A percentile compares a stretch with the other conserved stretches of the same genome.
phyloP scores from a whole-genome alignment of 64 coral and sea anemone genomes.

The Platygyra sinensis region DNA sequence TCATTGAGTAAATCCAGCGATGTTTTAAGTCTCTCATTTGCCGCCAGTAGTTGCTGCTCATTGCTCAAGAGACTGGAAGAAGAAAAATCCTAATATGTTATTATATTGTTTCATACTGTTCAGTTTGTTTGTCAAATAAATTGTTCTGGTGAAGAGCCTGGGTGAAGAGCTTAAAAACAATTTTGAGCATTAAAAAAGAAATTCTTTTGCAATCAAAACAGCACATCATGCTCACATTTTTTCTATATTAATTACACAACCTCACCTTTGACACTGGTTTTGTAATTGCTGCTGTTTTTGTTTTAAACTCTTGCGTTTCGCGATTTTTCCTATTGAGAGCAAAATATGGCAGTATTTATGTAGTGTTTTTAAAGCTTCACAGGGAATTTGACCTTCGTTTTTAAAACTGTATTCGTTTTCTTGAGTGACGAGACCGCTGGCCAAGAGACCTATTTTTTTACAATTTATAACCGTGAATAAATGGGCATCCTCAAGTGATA shows the following conservation, averaged over 20 bases:
- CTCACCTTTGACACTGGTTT: conserved; percentile 76
- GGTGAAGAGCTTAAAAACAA: too few species aligned
- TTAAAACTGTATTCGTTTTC: too few species aligned
- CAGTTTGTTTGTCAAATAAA: too few species aligned
- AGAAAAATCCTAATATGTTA: not conserved
- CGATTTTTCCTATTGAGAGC: conserved; percentile 54
- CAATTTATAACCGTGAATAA: too few species aligned
- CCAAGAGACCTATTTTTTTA: too few species aligned
- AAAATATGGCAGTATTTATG: not conserved
- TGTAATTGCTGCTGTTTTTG: conserved; percentile 69
- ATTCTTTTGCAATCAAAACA: not conserved
- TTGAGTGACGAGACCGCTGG: too few species aligned
- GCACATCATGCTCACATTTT: not conserved
- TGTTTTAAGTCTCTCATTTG: conserved; percentile 86
- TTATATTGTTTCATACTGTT: not conserved
- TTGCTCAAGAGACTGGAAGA: conserved; percentile 73
- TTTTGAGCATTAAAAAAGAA: too few species aligned
- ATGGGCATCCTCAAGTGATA: too few species aligned
- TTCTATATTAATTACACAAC: not conserved
- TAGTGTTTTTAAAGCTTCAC: not conserved
- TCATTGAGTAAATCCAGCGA: conserved; percentile 86
- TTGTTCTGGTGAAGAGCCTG: too few species aligned
- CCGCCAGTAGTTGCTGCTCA: conserved; percentile 80
- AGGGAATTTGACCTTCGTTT: too few species aligned
- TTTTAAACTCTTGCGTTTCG: conserved; percentile 63